Percentiles rank a stretch among this genome's conserved stretches.
Conservation (phyloP, 2,113 vertebrate species). For the Laterallus jamaicensis region DNA sequence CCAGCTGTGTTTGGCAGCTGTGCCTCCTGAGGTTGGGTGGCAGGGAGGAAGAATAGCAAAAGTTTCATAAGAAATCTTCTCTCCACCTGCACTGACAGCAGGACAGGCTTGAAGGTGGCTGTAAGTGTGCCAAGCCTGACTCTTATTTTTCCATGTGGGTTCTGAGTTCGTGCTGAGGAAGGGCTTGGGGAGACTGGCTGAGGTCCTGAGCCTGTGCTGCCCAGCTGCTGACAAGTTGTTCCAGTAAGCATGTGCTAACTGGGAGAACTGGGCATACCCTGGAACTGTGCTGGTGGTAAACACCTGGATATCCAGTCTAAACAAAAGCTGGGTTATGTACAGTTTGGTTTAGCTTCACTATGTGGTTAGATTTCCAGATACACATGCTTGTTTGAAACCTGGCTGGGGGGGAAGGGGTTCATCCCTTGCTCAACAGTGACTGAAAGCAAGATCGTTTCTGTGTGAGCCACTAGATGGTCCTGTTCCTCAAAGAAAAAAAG, state of each 20-base stretch:
- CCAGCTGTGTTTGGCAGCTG: background rate
- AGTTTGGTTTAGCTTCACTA: background rate
- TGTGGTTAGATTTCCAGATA: background rate
- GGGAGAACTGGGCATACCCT: background rate
- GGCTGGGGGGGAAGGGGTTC: background rate
- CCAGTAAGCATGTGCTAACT: background rate
- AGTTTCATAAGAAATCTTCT: background rate
- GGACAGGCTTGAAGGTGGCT: background rate
- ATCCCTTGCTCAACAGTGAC: background rate
- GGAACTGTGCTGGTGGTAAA: background rate
- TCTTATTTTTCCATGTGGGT: background rate
- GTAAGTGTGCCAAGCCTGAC: background rate
- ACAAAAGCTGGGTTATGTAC: background rate
- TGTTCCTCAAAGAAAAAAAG: background rate
- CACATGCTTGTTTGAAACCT: rapidly evolving
- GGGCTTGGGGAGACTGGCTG: background rate
- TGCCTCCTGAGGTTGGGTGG: rapidly evolving
- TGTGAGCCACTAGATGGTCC: conserved; percentile 49
- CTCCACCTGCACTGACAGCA: background rate
- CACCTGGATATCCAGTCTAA: background rate
- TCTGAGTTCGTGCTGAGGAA: background rate
- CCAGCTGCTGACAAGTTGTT: background rate
- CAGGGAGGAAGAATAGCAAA: background rate
- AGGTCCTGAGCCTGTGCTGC: background rate
- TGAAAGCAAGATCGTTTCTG: background rate